Percentiles rank a stretch among this genome's conserved stretches.
Evolutionary conservation across 2,888 invertebrate species (phyloP).

Genomic region (Biston stratarius): DNA sequence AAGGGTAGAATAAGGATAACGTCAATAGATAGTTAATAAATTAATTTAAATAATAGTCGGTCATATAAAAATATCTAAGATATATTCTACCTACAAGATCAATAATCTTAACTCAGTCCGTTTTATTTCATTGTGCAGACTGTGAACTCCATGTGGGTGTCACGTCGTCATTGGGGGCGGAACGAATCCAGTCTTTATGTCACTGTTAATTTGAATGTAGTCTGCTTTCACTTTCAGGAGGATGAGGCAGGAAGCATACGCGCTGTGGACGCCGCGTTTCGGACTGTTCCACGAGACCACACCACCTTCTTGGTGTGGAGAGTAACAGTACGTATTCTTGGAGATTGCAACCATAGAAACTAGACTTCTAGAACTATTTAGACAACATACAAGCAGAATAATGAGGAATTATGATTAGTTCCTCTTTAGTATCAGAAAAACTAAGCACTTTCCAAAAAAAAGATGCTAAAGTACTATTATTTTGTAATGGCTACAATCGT

Average conservation of each 20-base stretch:
- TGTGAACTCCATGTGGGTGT: slow-evolving; percentile 3
- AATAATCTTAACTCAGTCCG: too few relatives aligned
- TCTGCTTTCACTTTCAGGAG: slow-evolving; percentile 61
- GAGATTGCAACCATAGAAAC: too few relatives aligned
- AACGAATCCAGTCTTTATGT: slow-evolving; percentile 5
- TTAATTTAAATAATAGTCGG: too few relatives aligned
- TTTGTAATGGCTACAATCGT: not conserved
- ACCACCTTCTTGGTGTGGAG: slow-evolving; percentile 95
- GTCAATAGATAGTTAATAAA: too few relatives aligned
- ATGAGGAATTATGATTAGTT: not conserved
- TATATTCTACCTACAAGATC: too few relatives aligned
- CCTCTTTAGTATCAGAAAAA: not conserved
- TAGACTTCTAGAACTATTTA: too few relatives aligned
- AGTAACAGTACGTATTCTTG: slow-evolving; percentile 89
- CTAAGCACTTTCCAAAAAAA: too few relatives aligned
- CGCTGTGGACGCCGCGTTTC: slow-evolving; percentile 90
- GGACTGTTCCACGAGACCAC: slow-evolving; percentile 91
- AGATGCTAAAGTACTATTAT: not conserved
- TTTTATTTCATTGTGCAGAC: slow-evolving; percentile 1
- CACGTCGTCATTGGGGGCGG: not conserved
- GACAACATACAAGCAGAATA: too few relatives aligned
- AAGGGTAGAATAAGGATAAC: too few relatives aligned
- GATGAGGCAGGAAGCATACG: slow-evolving; percentile 78
- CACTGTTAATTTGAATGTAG: not conserved
- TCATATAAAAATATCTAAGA: too few relatives aligned